These are phyloP conservation scores for Pygoscelis adeliae DNA, from an alignment of 2,113 vertebrate species.

Conservation along the genomic window DNA sequence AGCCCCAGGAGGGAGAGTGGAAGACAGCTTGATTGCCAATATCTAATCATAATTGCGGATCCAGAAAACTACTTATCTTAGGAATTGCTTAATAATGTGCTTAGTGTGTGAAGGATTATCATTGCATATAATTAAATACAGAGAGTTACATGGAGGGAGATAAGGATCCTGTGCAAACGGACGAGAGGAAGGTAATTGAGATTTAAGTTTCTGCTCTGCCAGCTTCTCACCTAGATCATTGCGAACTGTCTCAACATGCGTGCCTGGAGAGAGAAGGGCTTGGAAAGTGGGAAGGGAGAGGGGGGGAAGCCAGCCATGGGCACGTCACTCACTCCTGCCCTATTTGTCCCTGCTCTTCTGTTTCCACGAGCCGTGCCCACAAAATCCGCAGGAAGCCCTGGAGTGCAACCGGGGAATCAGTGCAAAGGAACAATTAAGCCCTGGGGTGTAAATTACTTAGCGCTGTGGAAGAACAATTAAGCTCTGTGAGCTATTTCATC, in stretches of 20 bases:
- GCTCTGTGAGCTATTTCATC: background rate
- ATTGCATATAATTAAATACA: background rate
- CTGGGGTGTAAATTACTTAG: constrained; percentile 3
- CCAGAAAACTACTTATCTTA: constrained; percentile 6
- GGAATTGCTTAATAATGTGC: background rate
- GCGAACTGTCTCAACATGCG: background rate
- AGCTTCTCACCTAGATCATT: background rate
- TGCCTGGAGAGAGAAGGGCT: background rate
- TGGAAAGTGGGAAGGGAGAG: background rate
- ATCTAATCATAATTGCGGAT: constrained; percentile 5
- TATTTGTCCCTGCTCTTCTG: background rate
- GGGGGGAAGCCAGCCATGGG: background rate
- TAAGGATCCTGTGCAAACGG: constrained; percentile 48
- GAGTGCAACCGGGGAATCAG: background rate
- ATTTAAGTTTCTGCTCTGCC: constrained; percentile 19
- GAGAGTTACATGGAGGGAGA: background rate
- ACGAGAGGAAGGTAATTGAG: constrained; percentile 26
- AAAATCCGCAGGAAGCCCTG: background rate
- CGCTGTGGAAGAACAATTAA: background rate
- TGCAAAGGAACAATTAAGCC: background rate
- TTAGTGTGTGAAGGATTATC: background rate
- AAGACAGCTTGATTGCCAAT: constrained; percentile 38
- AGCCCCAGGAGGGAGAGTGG: background rate
- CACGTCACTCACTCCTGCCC: background rate
- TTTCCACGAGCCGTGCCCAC: background rate